Evolutionary conservation across 1,140 invertebrate genomes (phyloP).

Genomic region (Drosophila kurseongensis): DNA sequence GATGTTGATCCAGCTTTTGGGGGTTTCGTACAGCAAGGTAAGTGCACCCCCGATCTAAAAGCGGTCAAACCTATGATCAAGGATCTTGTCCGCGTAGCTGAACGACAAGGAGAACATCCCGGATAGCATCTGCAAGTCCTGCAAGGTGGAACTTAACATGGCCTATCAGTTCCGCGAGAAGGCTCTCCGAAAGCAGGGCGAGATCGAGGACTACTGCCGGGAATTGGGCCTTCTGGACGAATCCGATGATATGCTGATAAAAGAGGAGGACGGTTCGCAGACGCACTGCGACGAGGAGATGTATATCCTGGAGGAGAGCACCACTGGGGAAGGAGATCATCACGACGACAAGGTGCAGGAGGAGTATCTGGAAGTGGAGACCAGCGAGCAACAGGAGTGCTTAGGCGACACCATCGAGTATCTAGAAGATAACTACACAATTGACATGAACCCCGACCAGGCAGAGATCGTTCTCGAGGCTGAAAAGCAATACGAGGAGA

Average conservation of each 20-base stretch:
- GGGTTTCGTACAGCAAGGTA: slow-evolving; percentile 68
- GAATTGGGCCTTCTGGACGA: slow-evolving; percentile 62
- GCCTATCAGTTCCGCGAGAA: slow-evolving; percentile 78
- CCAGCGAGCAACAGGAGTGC: slow-evolving; percentile 49
- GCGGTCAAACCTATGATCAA: neutral
- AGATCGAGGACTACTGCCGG: slow-evolving; percentile 59
- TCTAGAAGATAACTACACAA: slow-evolving; percentile 66
- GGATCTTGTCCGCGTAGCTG: slow-evolving; percentile 19
- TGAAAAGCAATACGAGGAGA: slow-evolving; percentile 33
- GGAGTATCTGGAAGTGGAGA: slow-evolving; percentile 53
- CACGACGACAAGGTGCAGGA: slow-evolving; percentile 3
- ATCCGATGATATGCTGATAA: slow-evolving; percentile 52
- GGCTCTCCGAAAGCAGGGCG: slow-evolving; percentile 60
- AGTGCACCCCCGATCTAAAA: neutral
- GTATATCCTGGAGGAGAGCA: slow-evolving; percentile 52
- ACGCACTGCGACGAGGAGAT: slow-evolving; percentile 56
- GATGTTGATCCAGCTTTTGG: slow-evolving; percentile 72
- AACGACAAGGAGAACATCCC: slow-evolving; percentile 67
- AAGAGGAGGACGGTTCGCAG: slow-evolving; percentile 53
- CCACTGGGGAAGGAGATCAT: neutral
- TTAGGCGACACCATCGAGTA: slow-evolving; percentile 69
- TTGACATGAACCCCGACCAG: slow-evolving; percentile 59
- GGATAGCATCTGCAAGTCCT: slow-evolving; percentile 71
- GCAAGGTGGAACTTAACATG: slow-evolving; percentile 77
- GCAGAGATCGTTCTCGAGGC: slow-evolving; percentile 52